Conservation (phyloP, 2,113 vertebrate species). For the Geococcyx californianus region DNA sequence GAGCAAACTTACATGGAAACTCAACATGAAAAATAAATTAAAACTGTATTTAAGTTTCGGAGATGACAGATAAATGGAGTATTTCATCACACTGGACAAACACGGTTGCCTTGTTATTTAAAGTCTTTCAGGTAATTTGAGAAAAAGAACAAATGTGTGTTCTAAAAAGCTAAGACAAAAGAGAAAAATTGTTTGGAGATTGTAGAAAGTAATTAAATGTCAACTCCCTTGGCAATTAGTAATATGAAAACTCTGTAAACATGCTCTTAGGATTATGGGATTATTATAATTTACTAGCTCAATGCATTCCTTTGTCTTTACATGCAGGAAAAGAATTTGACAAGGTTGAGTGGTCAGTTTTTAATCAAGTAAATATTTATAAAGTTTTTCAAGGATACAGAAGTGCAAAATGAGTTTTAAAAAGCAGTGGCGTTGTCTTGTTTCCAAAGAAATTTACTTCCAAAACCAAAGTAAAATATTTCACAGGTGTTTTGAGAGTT, state of each 20-base stretch:
- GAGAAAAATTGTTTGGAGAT: slow-evolving; percentile 16
- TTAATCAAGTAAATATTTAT: slow-evolving; percentile 50
- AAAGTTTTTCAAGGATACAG: slow-evolving; percentile 34
- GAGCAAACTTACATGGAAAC: neutral
- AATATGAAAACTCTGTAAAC: slow-evolving; percentile 53
- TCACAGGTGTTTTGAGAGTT: neutral
- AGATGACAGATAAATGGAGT: neutral
- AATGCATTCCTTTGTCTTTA: slow-evolving; percentile 50
- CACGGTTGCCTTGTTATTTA: neutral
- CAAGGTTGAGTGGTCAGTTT: slow-evolving; percentile 65
- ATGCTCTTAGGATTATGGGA: slow-evolving; percentile 52
- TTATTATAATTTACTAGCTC: slow-evolving; percentile 55
- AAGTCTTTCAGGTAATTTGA: neutral
- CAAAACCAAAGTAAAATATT: neutral
- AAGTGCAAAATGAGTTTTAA: slow-evolving; percentile 22
- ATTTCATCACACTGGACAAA: neutral
- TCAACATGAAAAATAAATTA: neutral
- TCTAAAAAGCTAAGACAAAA: slow-evolving; percentile 24
- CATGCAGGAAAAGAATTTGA: slow-evolving; percentile 40
- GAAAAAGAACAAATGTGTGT: neutral
- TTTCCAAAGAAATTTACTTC: neutral
- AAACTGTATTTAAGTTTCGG: neutral
- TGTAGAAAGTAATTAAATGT: slow-evolving; percentile 43
- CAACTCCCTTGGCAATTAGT: slow-evolving; percentile 31
- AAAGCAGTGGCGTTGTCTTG: neutral